A percentile compares a stretch with the other conserved stretches of the same genome.
These are phyloP conservation scores for Drosophila heteroneura DNA, from an alignment of 2,888 invertebrate species.

Conservation along the genomic window DNA sequence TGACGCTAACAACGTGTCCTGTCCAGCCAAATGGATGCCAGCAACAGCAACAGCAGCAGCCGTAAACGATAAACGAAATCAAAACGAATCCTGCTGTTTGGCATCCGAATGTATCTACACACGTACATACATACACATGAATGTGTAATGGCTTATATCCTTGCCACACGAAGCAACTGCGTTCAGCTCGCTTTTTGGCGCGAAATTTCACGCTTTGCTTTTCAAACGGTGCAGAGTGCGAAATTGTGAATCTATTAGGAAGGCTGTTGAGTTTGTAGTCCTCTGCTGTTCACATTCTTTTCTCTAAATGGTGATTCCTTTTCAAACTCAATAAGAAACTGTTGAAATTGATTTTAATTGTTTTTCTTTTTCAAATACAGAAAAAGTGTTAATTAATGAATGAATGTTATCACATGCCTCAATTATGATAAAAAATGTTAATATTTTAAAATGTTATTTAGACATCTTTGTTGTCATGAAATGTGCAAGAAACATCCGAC, in stretches of 20 bases:
- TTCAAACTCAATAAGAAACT: background rate
- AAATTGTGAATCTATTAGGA: slow-evolving; percentile 7
- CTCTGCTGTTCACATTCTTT: background rate
- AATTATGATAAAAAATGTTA: background rate
- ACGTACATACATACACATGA: background rate
- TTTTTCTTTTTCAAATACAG: background rate
- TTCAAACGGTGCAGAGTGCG: background rate
- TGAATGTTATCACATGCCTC: background rate
- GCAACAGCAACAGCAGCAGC: slow-evolving; percentile 10
- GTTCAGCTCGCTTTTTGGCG: slow-evolving; percentile 48
- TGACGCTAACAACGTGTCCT: slow-evolving; percentile 26
- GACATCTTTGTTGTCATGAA: background rate
- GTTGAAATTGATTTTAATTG: background rate
- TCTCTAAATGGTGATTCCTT: background rate
- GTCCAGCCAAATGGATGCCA: slow-evolving; percentile 18
- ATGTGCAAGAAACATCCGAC: background rate
- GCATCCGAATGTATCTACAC: background rate
- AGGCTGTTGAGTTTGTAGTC: background rate
- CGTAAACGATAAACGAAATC: slow-evolving; percentile 17
- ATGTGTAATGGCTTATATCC: slow-evolving; percentile 17
- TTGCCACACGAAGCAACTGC: slow-evolving; percentile 26
- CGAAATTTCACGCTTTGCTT: slow-evolving; percentile 38
- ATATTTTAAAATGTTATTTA: background rate
- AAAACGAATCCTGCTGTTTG: slow-evolving; percentile 21
- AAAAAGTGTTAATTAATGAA: background rate